A percentile compares a stretch with the other conserved stretches of the same genome.
Conservation (phyloP, 2,113 vertebrate genomes). For the Ictidomys tridecemlineatus region DNA sequence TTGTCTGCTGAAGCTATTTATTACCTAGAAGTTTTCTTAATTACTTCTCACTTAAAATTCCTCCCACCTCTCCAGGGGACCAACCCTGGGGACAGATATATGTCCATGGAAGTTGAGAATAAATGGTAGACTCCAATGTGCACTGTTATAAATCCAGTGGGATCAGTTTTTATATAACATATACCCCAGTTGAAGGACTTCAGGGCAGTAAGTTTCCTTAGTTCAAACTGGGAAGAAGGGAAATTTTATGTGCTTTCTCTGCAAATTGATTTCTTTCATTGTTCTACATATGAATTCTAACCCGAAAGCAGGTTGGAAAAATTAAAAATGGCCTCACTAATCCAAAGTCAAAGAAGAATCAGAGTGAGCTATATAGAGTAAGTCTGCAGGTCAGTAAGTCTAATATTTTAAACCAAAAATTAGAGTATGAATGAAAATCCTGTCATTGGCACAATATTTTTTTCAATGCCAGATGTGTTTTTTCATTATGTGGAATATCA, state of each 20-base stretch:
- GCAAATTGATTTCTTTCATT: neutral
- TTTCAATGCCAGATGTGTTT: neutral
- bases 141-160: neutral
- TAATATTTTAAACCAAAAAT: slow-evolving; percentile 16
- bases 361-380: neutral
- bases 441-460: neutral
- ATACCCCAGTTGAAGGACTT: neutral
- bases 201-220: neutral
- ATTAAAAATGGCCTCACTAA: neutral
- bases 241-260: neutral
- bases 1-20: neutral
- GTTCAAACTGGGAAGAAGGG: neutral
- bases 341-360: neutral
- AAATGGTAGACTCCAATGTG: neutral
- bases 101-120: neutral
- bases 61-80: neutral
- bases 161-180: neutral
- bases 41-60: neutral
- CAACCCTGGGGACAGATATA: neutral
- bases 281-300: neutral
- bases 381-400: neutral
- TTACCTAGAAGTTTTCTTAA: neutral
- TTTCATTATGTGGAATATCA: neutral
- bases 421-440: neutral
- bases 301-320: neutral